A percentile compares a stretch with the other conserved stretches of the same genome.
phyloP scores from a whole-genome alignment of 2,113 vertebrate species.

The Tenrec ecaudatus region DNA sequence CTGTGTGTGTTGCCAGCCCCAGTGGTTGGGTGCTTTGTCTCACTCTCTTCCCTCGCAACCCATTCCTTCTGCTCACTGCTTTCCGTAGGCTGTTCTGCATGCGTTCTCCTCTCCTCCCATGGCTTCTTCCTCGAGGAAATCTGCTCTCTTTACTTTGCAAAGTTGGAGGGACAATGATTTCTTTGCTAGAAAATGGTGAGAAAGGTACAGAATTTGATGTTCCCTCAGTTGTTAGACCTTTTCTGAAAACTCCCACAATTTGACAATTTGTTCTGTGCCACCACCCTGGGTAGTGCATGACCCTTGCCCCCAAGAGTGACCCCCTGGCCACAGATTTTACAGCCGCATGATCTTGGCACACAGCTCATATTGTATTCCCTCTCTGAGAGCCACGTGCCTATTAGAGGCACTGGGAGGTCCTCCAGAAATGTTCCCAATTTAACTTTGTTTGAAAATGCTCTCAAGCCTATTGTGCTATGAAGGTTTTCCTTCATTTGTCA shows the following conservation, averaged over 20 bases:
- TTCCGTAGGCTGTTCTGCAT: constrained; percentile 62
- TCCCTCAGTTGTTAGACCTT: neutral
- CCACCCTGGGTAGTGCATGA: neutral
- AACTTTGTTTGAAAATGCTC: neutral
- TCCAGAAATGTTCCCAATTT: neutral
- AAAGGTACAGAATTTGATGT: constrained; percentile 32
- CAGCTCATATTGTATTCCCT: neutral
- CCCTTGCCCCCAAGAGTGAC: rapidly evolving
- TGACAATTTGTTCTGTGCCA: neutral
- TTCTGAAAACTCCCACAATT: neutral
- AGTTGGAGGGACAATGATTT: constrained; percentile 28
- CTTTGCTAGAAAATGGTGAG: neutral
- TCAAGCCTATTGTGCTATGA: neutral
- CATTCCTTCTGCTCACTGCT: constrained; percentile 77
- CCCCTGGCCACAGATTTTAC: neutral
- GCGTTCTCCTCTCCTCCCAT: constrained; percentile 52
- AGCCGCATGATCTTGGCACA: neutral
- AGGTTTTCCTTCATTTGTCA: neutral
- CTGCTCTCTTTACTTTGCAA: constrained; percentile 18
- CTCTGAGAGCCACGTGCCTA: neutral
- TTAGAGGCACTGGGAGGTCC: neutral
- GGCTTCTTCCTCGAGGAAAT: constrained; percentile 60
- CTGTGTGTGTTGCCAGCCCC: constrained; percentile 74
- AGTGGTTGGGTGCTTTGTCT: constrained; percentile 65
- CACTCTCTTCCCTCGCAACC: constrained; percentile 72